Evolutionary conservation across 2,113 vertebrate genomes (phyloP).

Genomic region (Malurus cyaneus): DNA sequence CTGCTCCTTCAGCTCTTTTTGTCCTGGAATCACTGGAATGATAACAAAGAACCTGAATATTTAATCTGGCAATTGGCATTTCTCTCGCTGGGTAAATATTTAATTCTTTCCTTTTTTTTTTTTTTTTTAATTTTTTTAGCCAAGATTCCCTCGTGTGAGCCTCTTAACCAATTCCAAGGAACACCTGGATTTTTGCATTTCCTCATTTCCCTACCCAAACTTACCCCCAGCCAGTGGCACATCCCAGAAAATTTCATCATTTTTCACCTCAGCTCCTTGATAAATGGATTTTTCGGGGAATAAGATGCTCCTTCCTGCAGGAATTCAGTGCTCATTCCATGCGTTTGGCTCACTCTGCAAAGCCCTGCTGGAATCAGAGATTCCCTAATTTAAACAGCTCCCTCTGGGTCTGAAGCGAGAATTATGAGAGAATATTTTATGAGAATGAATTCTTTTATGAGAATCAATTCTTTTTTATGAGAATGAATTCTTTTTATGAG

Average conservation of each 20-base stretch:
- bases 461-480: not conserved
- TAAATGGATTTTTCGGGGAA: not conserved
- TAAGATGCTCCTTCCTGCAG: not conserved
- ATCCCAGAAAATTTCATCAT: not conserved
- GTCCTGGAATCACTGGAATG: slow-evolving; percentile 34
- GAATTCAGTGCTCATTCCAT: not conserved
- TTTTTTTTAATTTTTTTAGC: not conserved
- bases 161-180: slow-evolving; percentile 53
- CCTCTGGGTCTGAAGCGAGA: not conserved
- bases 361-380: not conserved
- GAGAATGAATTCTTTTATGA: too few species aligned
- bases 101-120: not conserved
- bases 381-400: not conserved
- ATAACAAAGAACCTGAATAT: slow-evolving; percentile 31
- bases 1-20: slow-evolving; percentile 15
- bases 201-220: slow-evolving; percentile 53
- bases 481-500: too few species aligned
- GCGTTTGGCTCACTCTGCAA: rapidly evolving
- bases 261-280: not conserved
- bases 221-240: not conserved
- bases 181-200: slow-evolving; percentile 20
- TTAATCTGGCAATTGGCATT: not conserved
- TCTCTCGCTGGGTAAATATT: slow-evolving; percentile 41
- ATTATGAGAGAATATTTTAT: too few species aligned
- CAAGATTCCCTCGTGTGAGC: not conserved